Percentiles rank a stretch among this genome's conserved stretches.
Conservation (phyloP, 1,140 invertebrate genomes). For the Epicauta chinensis region DNA sequence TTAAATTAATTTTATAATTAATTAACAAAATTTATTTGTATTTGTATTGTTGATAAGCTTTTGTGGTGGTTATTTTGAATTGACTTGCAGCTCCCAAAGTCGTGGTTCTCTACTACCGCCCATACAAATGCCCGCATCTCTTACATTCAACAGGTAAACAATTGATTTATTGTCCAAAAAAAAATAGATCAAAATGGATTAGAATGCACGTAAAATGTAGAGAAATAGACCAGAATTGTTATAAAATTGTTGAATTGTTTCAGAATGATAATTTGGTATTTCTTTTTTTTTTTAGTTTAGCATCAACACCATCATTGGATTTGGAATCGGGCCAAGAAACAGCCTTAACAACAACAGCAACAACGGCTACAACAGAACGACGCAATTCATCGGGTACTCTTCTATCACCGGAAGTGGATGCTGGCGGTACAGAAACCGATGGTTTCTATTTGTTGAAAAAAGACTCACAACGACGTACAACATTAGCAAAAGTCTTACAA, state of each 20-base stretch:
- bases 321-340: constrained; percentile 46
- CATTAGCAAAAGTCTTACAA: constrained; percentile 80
- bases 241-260: too few species aligned
- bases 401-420: constrained; percentile 67
- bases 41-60: constrained; percentile 11
- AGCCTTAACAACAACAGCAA: too few species aligned
- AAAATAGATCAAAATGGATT: too few species aligned
- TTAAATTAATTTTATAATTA: too few species aligned
- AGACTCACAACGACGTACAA: constrained; percentile 90
- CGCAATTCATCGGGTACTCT: constrained; percentile 72
- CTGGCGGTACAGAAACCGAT: constrained; percentile 65
- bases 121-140: constrained; percentile 65
- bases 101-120: constrained; percentile 61
- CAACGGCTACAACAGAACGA: too few species aligned
- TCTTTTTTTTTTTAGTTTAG: constrained; percentile 34
- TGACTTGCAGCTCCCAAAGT: constrained; percentile 33
- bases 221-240: too few species aligned
- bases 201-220: too few species aligned
- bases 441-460: constrained; percentile 96
- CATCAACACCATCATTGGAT: constrained; percentile 61
- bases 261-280: too few species aligned
- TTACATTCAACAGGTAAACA: constrained; percentile 71
- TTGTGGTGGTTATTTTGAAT: constrained; percentile 23
- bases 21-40: too few species aligned
- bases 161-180: too few species aligned